Evolutionary conservation across 1,140 invertebrate species (phyloP), one percentile per base, ranked within the genome.

Genomic region (Trichomalopsis sarcophagae): DNA sequence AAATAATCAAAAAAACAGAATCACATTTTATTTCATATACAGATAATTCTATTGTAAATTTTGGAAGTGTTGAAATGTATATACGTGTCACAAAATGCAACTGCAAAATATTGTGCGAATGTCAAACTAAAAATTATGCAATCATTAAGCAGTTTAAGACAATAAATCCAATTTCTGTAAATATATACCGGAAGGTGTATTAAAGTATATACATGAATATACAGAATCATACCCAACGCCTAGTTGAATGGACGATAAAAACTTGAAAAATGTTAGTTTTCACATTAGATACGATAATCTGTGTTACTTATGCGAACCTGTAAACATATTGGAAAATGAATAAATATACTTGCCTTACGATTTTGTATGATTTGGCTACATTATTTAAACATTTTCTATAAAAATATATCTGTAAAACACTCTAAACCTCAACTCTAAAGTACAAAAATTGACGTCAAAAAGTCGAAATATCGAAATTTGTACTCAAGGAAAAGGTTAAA

Each of bases 171-270:
- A 55, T 77, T 77, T 77, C 10, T 77, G 40, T 77, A 55, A 77
- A n/a, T n/a, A 77, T 77, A 36, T 77, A 13, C 75, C 44, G 7
- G 27, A 27, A 50, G 44, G 44, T 23, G 9, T 62, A 30, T 27
- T 77, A 50, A 62, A 77, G 6, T 55, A 77, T 30, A 55, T 77
- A 40, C 33, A 77, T 17, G 27, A 77, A 27, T 77, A n/a, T 23
- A 47, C 6, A 76, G 74, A 76, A 44, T 11, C 6, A 2, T 44
- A 9, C 44, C 2, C 6, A 27, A 40, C 36, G 36, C n/a, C 33
- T 23, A 5, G 9, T 17, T 1, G 6, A 1, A 30, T 55, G 2
- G n/a, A 77, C 3, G n/a, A 55, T 13, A 27, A 6, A 9, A 7
- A 77, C n/a, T 27, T 77, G 7, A 77, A 77, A 77, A 10, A 23